phyloP scores from a whole-genome alignment of 2,888 invertebrate species.

The Athalia circularis region DNA sequence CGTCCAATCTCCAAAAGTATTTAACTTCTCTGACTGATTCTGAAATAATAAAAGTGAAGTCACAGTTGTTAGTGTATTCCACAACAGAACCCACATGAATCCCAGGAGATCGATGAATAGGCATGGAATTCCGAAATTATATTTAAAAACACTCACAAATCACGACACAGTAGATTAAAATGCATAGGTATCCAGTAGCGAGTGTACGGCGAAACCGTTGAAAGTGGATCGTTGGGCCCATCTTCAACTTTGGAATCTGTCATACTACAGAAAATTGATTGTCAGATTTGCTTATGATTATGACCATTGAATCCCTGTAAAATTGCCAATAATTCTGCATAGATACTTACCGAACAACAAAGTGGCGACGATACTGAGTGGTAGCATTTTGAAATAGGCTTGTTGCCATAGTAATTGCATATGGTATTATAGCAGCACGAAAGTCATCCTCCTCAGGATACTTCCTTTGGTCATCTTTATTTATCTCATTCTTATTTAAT shows the following conservation, averaged over 20 bases:
- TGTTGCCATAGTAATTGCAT: constrained; percentile 61
- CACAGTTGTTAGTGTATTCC: no score
- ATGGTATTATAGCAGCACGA: constrained; percentile 60
- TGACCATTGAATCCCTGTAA: background rate
- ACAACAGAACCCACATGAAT: no score
- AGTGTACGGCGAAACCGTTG: constrained; percentile 60
- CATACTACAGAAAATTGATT: constrained; percentile 54
- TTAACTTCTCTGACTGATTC: no score
- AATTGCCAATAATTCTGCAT: constrained; percentile 21
- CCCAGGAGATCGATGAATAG: no score
- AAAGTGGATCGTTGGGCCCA: constrained; percentile 61
- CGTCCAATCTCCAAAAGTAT: no score
- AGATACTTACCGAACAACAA: constrained; percentile 60
- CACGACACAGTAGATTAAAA: constrained; percentile 58
- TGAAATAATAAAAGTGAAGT: no score
- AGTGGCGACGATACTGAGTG: constrained; percentile 60
- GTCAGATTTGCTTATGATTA: background rate
- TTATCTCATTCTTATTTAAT: background rate
- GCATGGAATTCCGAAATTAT: no score
- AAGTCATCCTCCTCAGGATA: constrained; percentile 59
- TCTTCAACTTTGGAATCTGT: constrained; percentile 58
- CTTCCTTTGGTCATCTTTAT: background rate
- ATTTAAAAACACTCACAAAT: constrained; percentile 59
- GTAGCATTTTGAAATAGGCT: constrained; percentile 52
- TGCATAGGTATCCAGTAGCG: constrained; percentile 65